Evolutionary conservation across 1,140 invertebrate genomes (phyloP).

Genomic region (Caenorhabditis briggsae): DNA sequence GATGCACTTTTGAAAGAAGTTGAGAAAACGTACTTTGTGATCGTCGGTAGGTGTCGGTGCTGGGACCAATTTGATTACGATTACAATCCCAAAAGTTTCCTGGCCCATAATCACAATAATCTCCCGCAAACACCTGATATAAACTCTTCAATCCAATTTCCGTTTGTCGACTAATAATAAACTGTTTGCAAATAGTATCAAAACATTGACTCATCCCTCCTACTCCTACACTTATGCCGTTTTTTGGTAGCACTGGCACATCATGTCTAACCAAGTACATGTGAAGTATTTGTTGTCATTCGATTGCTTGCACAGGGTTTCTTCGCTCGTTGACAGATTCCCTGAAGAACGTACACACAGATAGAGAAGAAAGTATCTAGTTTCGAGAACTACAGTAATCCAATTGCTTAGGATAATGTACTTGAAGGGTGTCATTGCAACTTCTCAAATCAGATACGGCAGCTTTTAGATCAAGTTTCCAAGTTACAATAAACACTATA

Average conservation of each 20-base stretch:
- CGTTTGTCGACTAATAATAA: slow-evolving; percentile 21
- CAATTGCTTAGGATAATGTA: not conserved
- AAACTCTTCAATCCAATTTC: slow-evolving; percentile 30
- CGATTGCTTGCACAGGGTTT: slow-evolving; percentile 45
- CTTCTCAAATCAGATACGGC: no score
- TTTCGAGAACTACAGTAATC: slow-evolving; percentile 17
- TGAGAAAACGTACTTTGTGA: no score
- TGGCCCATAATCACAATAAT: not conserved
- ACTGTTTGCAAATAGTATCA: slow-evolving; percentile 54
- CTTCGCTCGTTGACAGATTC: slow-evolving; percentile 21
- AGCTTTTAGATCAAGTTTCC: no score
- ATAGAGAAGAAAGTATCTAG: slow-evolving; percentile 46
- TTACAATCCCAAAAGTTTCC: not conserved
- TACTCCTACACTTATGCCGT: not conserved
- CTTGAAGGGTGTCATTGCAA: no score
- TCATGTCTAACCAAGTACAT: slow-evolving; percentile 51
- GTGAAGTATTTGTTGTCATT: slow-evolving; percentile 54
- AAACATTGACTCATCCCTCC: slow-evolving; percentile 49
- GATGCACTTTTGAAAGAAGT: no score
- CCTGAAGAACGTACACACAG: not conserved
- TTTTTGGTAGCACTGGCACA: slow-evolving; percentile 54
- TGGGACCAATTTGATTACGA: no score
- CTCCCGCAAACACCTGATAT: not conserved
- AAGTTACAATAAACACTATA: no score
- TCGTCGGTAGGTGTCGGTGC: no score